Base-by-base conservation (phyloP, 1,140 invertebrate genomes). In the Drosophila kohkoa region DNA sequence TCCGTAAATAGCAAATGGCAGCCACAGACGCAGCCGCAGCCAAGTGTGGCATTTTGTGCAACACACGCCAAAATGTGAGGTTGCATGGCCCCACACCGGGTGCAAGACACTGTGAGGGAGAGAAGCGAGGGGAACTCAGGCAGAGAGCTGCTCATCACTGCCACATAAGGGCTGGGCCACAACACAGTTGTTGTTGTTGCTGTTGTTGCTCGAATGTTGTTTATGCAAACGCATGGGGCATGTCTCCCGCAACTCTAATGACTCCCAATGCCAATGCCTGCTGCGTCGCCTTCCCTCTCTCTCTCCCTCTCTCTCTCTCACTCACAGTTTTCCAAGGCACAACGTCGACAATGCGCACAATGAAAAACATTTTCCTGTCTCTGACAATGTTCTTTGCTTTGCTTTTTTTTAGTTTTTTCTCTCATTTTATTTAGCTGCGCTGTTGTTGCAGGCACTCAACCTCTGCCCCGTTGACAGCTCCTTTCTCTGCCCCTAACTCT, bases 211-310 rank as follows among this genome's bases (percentile, higher is more conserved):
- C 52, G 81, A 48, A 35, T 76, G 81, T 76, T 85, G 81, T 66
- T 81, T 77, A 82, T 87, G 83, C 83, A 82, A 83, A 87, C 83
- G 83, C 83, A 87, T 87, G 83, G 83, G 83, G 83, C 83, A 87
- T 87, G 83, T 87, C 83, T 87, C 83, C 83, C 83, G 83, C 83
- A 88, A 87, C 82, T 87, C 79, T 77, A 77, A 82, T 80, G 83
- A 87, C 76, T 88, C 60, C 20, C 20, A 25, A 25, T 25, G 20
- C 20, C 76, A 73, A 63, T 55, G 72, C 72, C 67, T 52, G 49
- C 64, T 68, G 43, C 35, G 48, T 15, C 32, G 5, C 11, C 13
- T n/a, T 6, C 20, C 16, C 5, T 20, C 25, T 16, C 10, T 15
- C 48, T 11, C 70, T 59, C 57, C 75, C 65, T 65, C 70, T 67